These are phyloP conservation scores for Keiferia lycopersicella DNA, from an alignment of 2,888 invertebrate species.

Conservation along the genomic window DNA sequence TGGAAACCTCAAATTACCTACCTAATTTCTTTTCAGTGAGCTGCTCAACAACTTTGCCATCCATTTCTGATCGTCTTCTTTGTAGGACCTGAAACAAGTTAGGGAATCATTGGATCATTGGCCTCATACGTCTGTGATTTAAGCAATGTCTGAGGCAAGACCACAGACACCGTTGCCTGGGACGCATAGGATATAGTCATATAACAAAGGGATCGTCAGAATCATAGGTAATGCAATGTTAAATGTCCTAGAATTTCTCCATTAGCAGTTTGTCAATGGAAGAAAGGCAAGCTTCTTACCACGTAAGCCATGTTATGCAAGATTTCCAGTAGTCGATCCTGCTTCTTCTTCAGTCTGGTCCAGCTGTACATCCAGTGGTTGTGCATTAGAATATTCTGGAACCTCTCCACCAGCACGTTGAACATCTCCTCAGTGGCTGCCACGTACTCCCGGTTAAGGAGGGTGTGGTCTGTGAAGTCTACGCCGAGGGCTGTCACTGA, in stretches of 20 bases:
- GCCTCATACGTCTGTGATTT: too few species aligned
- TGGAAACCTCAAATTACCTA: slow-evolving; percentile 28
- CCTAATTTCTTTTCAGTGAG: slow-evolving; percentile 43
- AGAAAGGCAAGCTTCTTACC: slow-evolving; percentile 45
- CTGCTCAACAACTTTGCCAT: slow-evolving; percentile 41
- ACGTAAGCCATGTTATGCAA: slow-evolving; percentile 61
- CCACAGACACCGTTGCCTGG: too few species aligned
- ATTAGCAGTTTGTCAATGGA: background rate
- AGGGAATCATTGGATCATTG: too few species aligned
- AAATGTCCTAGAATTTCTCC: background rate
- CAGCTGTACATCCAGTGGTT: slow-evolving; percentile 51
- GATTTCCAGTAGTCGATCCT: slow-evolving; percentile 56
- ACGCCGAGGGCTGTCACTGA: slow-evolving; percentile 66
- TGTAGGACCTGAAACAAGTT: slow-evolving; percentile 52
- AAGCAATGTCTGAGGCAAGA: too few species aligned
- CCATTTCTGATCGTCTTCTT: slow-evolving; percentile 53
- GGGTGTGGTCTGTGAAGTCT: slow-evolving; percentile 54
- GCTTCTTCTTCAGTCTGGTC: slow-evolving; percentile 54
- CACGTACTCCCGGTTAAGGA: slow-evolving; percentile 58
- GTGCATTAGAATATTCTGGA: slow-evolving; percentile 63
- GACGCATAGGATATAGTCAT: too few species aligned
- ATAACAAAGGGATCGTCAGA: too few species aligned
- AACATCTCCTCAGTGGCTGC: slow-evolving; percentile 58
- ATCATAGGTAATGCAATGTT: too few species aligned
- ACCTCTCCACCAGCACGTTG: slow-evolving; percentile 55